Evolutionary conservation across 2,888 invertebrate species (phyloP), one percentile per base, ranked within the genome.

Genomic region (Mimumesa dahlbomi): DNA sequence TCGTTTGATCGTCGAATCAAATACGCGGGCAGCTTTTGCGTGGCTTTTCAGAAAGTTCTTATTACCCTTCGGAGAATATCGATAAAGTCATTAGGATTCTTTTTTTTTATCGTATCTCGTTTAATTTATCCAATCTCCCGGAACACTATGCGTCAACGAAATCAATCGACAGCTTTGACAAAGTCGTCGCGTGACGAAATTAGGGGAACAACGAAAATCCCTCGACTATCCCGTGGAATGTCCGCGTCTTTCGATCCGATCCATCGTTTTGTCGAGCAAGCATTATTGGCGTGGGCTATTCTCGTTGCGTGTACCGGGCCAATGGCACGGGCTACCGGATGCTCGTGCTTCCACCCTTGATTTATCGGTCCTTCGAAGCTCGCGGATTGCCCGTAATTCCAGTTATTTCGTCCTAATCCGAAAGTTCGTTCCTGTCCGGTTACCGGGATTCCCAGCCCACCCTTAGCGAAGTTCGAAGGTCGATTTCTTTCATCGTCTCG

Each of bases 301-400:
- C 54, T 56, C 50, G 76, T 80, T 74, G 85, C 85, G 86, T 85
- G 86, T 70, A 64, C 69, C 77, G 69, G 79, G 81, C 82, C 82
- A 82, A 84, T 84, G 81, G 77, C 68, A 73, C 75, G 75, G 72
- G 71, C 71, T 69, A 78, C 82, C 82, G 84, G 84, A 84, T 75
- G 74, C 74, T 76, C 75, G 82, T 82, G 79, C 82, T 84, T 82
- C 76, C 82, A 81, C 76, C 73, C 72, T 79, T 85, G 82, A 84
- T 82, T 80, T 84, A 85, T 85, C 81, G 81, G 79, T 67, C 77
- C 79, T 69, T 77, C 80, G 78, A 83, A 85, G 82, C 83, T 82
- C 77, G 79, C 81, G 82, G 84, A 86, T 84, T 83, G 81, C 79
- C 71, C 49, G 73, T 83, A 82, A 83, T 84, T 75, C 83, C 78